These are phyloP conservation scores for Neosalanx taihuensis DNA, from an alignment of 2,797 vertebrate genomes.

Conservation along the genomic window DNA sequence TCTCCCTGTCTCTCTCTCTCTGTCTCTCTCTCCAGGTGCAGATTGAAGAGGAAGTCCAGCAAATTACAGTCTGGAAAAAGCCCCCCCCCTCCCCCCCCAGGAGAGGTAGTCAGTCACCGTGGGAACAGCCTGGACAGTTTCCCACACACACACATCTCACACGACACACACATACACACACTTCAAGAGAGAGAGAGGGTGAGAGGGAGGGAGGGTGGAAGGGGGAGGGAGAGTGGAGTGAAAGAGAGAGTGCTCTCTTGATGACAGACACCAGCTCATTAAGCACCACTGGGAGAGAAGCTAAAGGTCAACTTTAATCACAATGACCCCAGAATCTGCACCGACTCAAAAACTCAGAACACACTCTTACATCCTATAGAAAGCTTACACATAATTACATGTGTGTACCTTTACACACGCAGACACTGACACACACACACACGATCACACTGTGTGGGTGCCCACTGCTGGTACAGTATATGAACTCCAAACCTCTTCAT, in stretches of 20 bases:
- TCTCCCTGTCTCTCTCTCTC: background rate
- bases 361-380: background rate
- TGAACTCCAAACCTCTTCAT: conserved; percentile 47
- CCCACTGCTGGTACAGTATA: conserved; percentile 24
- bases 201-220: background rate
- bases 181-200: background rate
- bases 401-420: conserved; percentile 10
- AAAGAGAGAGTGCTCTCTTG: background rate
- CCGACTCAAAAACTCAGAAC: background rate
- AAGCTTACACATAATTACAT: conserved; percentile 10
- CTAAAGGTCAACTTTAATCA: no score
- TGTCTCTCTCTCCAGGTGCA: background rate
- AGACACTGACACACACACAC: conserved; percentile 1
- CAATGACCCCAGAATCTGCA: no score
- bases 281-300: no score
- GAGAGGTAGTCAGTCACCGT: background rate
- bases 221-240: background rate
- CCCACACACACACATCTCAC: background rate
- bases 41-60: background rate
- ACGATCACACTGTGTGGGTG: background rate
- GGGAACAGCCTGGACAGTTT: background rate
- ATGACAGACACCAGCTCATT: background rate
- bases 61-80: conserved; percentile 6
- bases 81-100: background rate
- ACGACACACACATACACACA: conserved; percentile 8